A percentile compares a stretch with the other conserved stretches of the same genome.
These are phyloP conservation scores for Cataglyphis cursor DNA, from an alignment of 2,888 invertebrate genomes.

Conservation along the genomic window DNA sequence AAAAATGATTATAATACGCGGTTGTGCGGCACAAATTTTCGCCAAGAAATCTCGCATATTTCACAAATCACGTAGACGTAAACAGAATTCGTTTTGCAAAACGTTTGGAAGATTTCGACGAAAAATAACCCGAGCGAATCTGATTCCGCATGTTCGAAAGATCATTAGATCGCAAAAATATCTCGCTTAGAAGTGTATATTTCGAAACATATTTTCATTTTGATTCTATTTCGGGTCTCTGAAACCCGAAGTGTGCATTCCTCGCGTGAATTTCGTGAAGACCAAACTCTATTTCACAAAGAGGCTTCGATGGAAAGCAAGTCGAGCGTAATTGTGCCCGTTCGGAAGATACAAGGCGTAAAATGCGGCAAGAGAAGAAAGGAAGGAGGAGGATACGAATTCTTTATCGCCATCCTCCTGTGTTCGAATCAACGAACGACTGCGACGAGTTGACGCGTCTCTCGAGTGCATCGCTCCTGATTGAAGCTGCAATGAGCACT, in stretches of 20 bases:
- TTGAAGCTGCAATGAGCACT: conserved; percentile 59
- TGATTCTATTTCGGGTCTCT: neutral
- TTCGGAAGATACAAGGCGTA: conserved; percentile 5
- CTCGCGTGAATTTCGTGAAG: neutral
- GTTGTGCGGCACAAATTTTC: conserved; percentile 18
- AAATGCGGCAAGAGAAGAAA: neutral
- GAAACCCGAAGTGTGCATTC: neutral
- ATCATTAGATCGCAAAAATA: conserved; percentile 19
- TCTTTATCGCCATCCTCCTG: conserved; percentile 37
- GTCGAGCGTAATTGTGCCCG: conserved; percentile 2
- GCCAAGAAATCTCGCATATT: conserved; percentile 37
- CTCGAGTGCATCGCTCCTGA: conserved; percentile 62
- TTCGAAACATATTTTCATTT: neutral
- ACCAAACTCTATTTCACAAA: neutral
- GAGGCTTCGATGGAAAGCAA: neutral
- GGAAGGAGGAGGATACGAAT: conserved; percentile 1
- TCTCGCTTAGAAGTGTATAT: neutral
- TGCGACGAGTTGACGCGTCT: conserved; percentile 47
- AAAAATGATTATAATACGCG: conserved; percentile 52
- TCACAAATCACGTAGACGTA: conserved; percentile 2
- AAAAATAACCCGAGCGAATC: conserved; percentile 24
- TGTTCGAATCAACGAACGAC: conserved; percentile 37
- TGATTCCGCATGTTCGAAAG: neutral
- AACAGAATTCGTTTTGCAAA: conserved; percentile 22
- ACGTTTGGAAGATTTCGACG: conserved; percentile 3